Evolutionary conservation across 2,113 vertebrate species (phyloP).

Genomic region (Channa argus): DNA sequence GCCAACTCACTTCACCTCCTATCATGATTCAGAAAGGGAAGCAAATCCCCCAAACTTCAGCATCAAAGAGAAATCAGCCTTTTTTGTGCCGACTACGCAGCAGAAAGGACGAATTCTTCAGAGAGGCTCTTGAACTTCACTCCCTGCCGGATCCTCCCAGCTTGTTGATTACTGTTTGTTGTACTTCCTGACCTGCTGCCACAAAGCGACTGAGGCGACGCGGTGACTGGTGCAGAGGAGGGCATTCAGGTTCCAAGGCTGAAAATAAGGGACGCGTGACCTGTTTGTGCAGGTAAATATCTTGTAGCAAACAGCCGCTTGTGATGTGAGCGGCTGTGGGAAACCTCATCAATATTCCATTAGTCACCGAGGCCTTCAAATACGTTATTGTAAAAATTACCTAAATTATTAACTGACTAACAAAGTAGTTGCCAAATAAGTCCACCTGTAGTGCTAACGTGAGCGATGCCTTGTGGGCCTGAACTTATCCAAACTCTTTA

Average conservation of each 20-base stretch:
- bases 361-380: too few species aligned
- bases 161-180: slow-evolving; percentile 10
- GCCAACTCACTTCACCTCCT: background rate
- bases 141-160: slow-evolving; percentile 8
- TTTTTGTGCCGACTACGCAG: background rate
- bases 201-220: background rate
- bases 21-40: background rate
- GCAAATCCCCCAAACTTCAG: background rate
- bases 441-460: too few species aligned
- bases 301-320: too few species aligned
- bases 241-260: background rate
- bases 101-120: background rate
- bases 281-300: too few species aligned
- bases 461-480: too few species aligned
- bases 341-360: too few species aligned
- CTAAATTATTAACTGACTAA: too few species aligned
- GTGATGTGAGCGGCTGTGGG: too few species aligned
- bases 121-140: slow-evolving; percentile 10
- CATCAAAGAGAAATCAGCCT: background rate
- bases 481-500: too few species aligned
- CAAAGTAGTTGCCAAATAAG: too few species aligned
- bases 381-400: too few species aligned
- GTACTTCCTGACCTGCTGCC: background rate
- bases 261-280: background rate
- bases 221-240: background rate